These are phyloP conservation scores for Deilephila elpenor DNA, from an alignment of 2,888 invertebrate species.

Conservation along the genomic window DNA sequence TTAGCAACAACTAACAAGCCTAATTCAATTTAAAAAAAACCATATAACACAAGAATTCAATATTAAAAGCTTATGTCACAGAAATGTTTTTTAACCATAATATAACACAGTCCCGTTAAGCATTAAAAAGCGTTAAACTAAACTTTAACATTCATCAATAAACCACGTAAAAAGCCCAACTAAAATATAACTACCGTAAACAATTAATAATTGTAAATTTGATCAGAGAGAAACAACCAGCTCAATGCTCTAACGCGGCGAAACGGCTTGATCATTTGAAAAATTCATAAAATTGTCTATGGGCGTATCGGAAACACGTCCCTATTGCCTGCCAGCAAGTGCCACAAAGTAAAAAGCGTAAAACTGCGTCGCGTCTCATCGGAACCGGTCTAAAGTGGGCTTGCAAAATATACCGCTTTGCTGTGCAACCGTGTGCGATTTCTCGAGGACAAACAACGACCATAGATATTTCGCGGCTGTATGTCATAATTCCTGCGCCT, in stretches of 20 bases:
- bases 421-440: conserved; percentile 42
- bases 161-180: not conserved
- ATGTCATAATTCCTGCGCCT: conserved; percentile 40
- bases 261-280: conserved; percentile 24
- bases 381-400: conserved; percentile 77
- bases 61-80: too few species aligned
- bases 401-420: conserved; percentile 70
- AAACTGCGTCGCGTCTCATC: conserved; percentile 62
- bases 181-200: conserved; percentile 21
- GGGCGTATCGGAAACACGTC: conserved; percentile 32
- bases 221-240: not conserved
- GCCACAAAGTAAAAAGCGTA: conserved; percentile 37
- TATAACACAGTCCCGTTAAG: not conserved
- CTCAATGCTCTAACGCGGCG: not conserved
- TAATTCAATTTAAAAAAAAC: too few species aligned
- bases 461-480: conserved; percentile 35
- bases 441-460: conserved; percentile 44
- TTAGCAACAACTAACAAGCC: too few species aligned
- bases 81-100: not conserved
- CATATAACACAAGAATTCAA: too few species aligned
- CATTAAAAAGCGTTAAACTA: not conserved
- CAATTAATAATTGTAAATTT: conserved; percentile 18
- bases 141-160: not conserved
- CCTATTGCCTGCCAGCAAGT: conserved; percentile 39
- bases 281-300: conserved; percentile 33